A percentile compares a stretch with the other conserved stretches of the same genome.
phyloP scores from a whole-genome alignment of 2,113 vertebrate species.

The Nothobranchius kuhntae region DNA sequence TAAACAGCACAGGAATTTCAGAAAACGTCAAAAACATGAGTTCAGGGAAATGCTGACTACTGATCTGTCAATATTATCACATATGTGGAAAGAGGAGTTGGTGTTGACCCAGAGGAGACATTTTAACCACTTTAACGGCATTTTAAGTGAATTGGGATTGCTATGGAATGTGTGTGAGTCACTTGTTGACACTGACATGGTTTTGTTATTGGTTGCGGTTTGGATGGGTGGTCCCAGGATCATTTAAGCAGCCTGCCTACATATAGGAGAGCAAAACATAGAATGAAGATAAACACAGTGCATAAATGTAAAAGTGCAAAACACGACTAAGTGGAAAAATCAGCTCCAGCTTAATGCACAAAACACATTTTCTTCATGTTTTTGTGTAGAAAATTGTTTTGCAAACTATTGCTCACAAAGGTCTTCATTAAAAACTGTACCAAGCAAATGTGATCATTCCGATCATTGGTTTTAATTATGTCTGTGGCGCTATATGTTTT shows the following conservation, averaged over 20 bases:
- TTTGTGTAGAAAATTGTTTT: background rate
- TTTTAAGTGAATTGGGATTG: background rate
- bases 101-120: background rate
- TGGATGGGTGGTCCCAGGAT: background rate
- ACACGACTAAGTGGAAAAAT: background rate
- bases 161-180: too few species aligned
- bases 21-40: conserved; percentile 26
- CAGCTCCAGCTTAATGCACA: background rate
- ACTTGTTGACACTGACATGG: background rate
- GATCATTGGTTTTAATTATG: too few species aligned
- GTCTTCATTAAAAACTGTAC: background rate
- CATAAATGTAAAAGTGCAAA: background rate
- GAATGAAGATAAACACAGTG: conserved; percentile 1
- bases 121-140: background rate
- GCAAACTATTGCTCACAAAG: background rate
- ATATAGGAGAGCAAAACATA: conserved; percentile 2
- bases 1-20: conserved; percentile 60
- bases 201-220: conserved; percentile 2
- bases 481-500: too few species aligned
- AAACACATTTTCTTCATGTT: background rate
- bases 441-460: too few species aligned
- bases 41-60: background rate
- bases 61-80: background rate
- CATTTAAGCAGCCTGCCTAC: background rate
- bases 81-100: background rate